Evolutionary conservation across 1,140 invertebrate genomes (phyloP).

Genomic region (Augochlora pura): DNA sequence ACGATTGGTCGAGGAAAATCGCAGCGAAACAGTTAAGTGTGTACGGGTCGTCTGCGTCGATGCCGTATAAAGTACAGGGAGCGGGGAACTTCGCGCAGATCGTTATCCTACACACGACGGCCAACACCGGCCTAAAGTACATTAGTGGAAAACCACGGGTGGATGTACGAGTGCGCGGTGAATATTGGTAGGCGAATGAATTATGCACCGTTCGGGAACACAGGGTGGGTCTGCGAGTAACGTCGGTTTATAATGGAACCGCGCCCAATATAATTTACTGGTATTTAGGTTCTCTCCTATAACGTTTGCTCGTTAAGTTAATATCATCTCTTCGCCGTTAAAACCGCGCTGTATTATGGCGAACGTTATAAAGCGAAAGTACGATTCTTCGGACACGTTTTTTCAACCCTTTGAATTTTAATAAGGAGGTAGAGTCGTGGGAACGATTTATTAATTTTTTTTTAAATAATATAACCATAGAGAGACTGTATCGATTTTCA

Average conservation of each 20-base stretch:
- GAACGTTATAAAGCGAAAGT: neutral
- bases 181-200: slow-evolving; percentile 57
- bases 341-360: slow-evolving; percentile 1
- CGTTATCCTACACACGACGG: slow-evolving; percentile 10
- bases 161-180: slow-evolving; percentile 48
- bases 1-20: neutral
- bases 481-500: no score
- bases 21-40: neutral
- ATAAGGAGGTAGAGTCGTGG: no score
- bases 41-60: neutral
- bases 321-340: slow-evolving; percentile 27
- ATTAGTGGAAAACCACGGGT: slow-evolving; percentile 54
- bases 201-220: slow-evolving; percentile 56
- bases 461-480: no score
- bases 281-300: slow-evolving; percentile 36
- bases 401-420: no score
- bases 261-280: slow-evolving; percentile 48
- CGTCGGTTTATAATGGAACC: slow-evolving; percentile 49
- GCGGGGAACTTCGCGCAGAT: slow-evolving; percentile 43
- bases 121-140: slow-evolving; percentile 37
- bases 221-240: slow-evolving; percentile 32
- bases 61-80: neutral
- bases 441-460: no score
- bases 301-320: slow-evolving; percentile 51
- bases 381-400: neutral